These are phyloP conservation scores for Bergia sp. DNA, from an alignment of 92 coral and sea anemone species.

Conservation along the genomic window DNA sequence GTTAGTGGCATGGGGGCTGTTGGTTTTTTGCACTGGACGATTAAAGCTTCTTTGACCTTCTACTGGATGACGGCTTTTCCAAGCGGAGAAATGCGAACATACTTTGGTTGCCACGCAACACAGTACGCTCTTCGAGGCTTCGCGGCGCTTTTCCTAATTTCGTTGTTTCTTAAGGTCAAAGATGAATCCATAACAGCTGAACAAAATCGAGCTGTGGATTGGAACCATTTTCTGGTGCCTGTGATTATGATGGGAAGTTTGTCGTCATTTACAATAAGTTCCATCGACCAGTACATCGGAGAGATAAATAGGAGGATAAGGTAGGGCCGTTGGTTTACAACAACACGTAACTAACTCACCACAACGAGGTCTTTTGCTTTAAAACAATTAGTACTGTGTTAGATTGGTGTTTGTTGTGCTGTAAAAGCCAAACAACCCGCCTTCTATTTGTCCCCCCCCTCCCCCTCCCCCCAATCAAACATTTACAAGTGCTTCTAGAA, in stretches of 20 bases:
- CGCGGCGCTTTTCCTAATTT: neutral
- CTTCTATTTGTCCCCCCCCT: no score
- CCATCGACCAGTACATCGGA: neutral
- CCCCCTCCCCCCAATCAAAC: no score
- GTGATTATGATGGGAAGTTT: conserved; percentile 5
- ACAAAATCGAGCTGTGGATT: neutral
- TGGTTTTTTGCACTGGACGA: neutral
- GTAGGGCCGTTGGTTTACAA: neutral
- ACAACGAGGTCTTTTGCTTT: neutral
- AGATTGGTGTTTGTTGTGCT: no score
- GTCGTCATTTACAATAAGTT: neutral
- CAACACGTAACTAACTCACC: neutral
- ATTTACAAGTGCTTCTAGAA: no score
- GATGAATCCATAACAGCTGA: neutral
- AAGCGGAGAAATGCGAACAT: neutral
- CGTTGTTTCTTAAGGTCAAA: neutral
- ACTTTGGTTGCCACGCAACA: conserved; percentile 7
- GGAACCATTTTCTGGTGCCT: conserved; percentile 5
- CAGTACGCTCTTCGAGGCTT: neutral
- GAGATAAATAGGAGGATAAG: neutral
- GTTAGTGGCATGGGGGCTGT: conserved; percentile 10
- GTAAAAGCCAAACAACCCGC: no score
- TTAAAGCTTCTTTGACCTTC: neutral
- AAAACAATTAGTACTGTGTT: no score
- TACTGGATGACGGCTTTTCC: neutral